Evolutionary conservation across 2,113 vertebrate genomes (phyloP).

Genomic region (Galeopterus variegatus): DNA sequence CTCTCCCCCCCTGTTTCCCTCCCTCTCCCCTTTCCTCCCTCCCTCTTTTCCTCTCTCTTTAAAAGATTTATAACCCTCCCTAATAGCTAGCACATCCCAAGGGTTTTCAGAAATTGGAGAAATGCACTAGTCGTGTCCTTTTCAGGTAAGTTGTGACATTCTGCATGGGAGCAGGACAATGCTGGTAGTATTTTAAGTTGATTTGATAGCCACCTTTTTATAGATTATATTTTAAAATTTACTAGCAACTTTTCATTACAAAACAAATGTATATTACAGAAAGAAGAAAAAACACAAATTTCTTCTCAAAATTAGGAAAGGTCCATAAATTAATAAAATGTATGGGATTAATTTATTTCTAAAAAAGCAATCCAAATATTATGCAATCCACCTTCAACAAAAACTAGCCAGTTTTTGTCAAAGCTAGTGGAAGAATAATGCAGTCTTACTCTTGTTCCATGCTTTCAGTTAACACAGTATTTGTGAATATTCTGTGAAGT

Average conservation of each 20-base stretch:
- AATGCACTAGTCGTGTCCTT: background rate
- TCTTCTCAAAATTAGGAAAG: slow-evolving; percentile 12
- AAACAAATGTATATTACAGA: background rate
- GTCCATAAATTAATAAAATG: background rate
- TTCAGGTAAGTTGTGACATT: background rate
- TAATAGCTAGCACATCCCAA: background rate
- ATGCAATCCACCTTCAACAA: background rate
- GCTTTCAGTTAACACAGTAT: too few relatives aligned
- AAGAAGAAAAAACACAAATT: background rate
- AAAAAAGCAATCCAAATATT: slow-evolving; percentile 23
- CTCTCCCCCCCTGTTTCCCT: too few relatives aligned
- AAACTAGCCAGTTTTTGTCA: background rate
- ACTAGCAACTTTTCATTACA: slow-evolving; percentile 15
- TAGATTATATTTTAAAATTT: background rate
- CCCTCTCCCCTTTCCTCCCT: background rate
- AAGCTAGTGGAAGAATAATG: background rate
- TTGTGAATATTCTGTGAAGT: too few relatives aligned
- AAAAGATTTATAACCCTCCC: background rate
- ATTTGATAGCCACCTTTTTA: background rate
- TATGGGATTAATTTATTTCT: background rate
- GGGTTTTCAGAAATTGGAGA: slow-evolving; percentile 5
- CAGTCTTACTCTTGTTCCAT: too few relatives aligned
- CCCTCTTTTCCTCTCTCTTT: background rate
- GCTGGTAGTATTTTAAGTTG: background rate
- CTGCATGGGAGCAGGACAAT: background rate